Evolutionary conservation across 1,140 invertebrate genomes (phyloP), one percentile per base, ranked within the genome.

Genomic region (Aradophagus sp.): DNA sequence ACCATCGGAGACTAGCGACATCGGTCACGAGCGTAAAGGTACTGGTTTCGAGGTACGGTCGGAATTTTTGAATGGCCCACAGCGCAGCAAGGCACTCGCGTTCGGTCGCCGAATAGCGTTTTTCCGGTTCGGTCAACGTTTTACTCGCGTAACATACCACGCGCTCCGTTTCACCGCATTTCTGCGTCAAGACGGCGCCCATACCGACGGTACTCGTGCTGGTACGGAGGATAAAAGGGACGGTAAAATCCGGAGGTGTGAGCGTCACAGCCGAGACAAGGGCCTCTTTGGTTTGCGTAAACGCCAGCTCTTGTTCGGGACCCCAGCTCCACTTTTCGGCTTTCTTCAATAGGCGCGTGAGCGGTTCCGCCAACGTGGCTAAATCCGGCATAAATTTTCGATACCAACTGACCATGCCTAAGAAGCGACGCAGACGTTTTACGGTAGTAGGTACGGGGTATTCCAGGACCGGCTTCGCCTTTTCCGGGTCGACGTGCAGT

Each of bases 391-490:
- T n/a, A 23, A 44, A 44, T 11, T 32, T 15, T 0, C 53, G 53
- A 11, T 56, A 44, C 53, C 29, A 44, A 5, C 31, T 29, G 8
- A 58, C 12, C 41, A 58, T 45, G 0, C 53, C 53, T 6, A 58
- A 13, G 8, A 58, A 38, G 11, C 23, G 26, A 7, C 16, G 10
- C 1, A 45, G 6, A n/a, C 81, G 55, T 19, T 72, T 63, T 19
- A 77, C 26, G 38, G 81, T 77, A 16, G 4, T 62, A 4, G 85
- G 80, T 23, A 11, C 42, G 5, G 80, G 74, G 2, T 83, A 77
- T 0, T 83, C 68, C 2, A 44, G 23, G n/a, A 87, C 82, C 4
- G 82, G 78, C 3, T 77, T 19, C 4, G 82, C 34, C 68, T 83
- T 85, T 0, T 67, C 65, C 10, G 65, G 61, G 39, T 80, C 75